These are phyloP conservation scores for Arrhopalites spinosus DNA, from an alignment of 2,888 invertebrate genomes.

Conservation along the genomic window DNA sequence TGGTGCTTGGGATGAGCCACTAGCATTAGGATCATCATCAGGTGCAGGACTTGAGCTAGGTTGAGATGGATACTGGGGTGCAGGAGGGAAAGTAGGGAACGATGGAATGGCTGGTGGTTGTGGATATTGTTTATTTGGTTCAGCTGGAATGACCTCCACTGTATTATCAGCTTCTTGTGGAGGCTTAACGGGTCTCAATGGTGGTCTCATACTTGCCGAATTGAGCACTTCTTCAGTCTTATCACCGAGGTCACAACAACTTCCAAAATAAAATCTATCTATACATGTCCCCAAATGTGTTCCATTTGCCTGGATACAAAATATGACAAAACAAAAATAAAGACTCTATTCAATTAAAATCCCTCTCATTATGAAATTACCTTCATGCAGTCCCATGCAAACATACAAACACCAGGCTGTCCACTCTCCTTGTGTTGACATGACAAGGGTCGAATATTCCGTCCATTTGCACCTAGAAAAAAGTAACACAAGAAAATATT, in stretches of 20 bases:
- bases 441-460: conserved; percentile 86
- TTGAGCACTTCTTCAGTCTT: conserved; percentile 60
- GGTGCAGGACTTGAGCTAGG: conserved; percentile 13
- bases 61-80: background rate
- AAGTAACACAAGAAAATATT: background rate
- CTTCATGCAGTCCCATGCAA: conserved; percentile 73
- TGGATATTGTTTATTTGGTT: conserved; percentile 51
- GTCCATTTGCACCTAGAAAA: conserved; percentile 63
- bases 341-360: no score
- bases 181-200: conserved; percentile 62
- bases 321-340: background rate
- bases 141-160: conserved; percentile 56
- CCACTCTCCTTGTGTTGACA: conserved; percentile 81
- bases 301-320: conserved; percentile 74
- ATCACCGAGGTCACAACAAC: conserved; percentile 77
- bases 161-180: conserved; percentile 38
- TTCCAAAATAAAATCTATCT: conserved; percentile 91
- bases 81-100: conserved; percentile 25
- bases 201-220: conserved; percentile 60
- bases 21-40: conserved; percentile 20
- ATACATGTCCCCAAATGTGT: conserved; percentile 90
- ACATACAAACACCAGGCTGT: conserved; percentile 87
- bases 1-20: background rate
- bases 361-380: no score
- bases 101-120: conserved; percentile 38